phyloP scores from a whole-genome alignment of 1,140 invertebrate genomes.

The Kradibia gibbosae region DNA sequence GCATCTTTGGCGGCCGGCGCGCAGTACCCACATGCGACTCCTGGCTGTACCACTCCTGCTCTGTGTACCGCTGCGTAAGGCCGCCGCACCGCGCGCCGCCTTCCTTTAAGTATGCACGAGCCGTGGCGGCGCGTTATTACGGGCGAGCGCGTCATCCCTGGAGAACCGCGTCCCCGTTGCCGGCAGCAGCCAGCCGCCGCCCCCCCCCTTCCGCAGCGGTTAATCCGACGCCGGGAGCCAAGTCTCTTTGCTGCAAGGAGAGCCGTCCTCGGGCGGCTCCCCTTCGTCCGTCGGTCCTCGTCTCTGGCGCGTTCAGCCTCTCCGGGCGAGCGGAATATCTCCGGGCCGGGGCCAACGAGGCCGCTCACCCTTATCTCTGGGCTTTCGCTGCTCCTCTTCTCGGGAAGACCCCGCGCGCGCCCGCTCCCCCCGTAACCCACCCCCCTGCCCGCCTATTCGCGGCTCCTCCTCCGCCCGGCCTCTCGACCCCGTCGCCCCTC shows the following conservation, averaged over 20 bases:
- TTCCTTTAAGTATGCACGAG: no score
- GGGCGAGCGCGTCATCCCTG: slow-evolving; percentile 8
- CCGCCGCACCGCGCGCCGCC: no score
- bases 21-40: background rate
- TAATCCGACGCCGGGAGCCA: background rate
- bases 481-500: background rate
- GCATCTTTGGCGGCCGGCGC: background rate
- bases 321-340: background rate
- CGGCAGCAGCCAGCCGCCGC: background rate
- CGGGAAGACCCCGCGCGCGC: no score
- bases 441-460: no score
- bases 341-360: slow-evolving; percentile 5
- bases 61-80: no score
- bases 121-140: background rate
- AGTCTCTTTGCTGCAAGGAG: background rate
- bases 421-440: background rate
- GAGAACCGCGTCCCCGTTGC: slow-evolving; percentile 27
- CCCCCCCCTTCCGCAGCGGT: background rate
- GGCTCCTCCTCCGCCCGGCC: no score
- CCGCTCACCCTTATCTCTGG: slow-evolving; percentile 33
- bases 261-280: background rate
- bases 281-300: background rate
- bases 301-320: no score
- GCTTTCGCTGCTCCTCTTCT: background rate
- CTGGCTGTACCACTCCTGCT: no score